Percentiles rank a stretch among this genome's conserved stretches.
Conservation (phyloP, 2,888 invertebrate species). For the Pandemis heparana region DNA sequence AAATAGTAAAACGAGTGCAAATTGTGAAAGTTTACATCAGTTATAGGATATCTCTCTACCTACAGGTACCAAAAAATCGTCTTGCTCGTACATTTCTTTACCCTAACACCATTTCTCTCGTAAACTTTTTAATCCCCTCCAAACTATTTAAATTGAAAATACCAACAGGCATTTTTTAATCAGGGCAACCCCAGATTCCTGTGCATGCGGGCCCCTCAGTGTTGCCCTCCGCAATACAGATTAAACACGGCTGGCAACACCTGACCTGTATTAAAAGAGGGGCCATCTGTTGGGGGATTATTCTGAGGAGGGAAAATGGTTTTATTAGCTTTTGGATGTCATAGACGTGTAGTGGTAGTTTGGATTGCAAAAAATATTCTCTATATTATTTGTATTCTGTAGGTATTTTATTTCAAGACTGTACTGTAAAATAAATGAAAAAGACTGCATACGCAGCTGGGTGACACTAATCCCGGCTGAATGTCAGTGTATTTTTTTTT, state of each 20-base stretch:
- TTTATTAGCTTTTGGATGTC: slow-evolving; percentile 26
- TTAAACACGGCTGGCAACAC: slow-evolving; percentile 40
- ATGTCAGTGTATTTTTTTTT: too few species aligned
- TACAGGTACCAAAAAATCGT: not conserved
- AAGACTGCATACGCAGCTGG: too few species aligned
- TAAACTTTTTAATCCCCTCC: slow-evolving; percentile 25
- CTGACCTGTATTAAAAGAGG: slow-evolving; percentile 39
- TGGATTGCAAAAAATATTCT: not conserved
- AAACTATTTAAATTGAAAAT: slow-evolving; percentile 40
- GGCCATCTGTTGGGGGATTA: slow-evolving; percentile 41
- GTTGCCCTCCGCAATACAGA: slow-evolving; percentile 26
- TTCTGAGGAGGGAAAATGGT: slow-evolving; percentile 8
- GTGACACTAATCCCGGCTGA: too few species aligned
- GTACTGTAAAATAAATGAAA: too few species aligned
- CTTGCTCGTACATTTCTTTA: not conserved
- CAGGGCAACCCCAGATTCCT: slow-evolving; percentile 34
- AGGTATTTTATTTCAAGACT: not conserved
- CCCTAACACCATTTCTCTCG: not conserved
- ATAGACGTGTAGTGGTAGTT: not conserved
- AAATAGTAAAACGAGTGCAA: too few species aligned
- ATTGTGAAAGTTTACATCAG: too few species aligned
- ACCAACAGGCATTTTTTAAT: slow-evolving; percentile 40
- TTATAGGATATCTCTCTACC: too few species aligned
- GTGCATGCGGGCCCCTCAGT: slow-evolving; percentile 29
- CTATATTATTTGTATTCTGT: not conserved